Evolutionary conservation across 2,113 vertebrate genomes (phyloP).

Genomic region (Collichthys lucidus): DNA sequence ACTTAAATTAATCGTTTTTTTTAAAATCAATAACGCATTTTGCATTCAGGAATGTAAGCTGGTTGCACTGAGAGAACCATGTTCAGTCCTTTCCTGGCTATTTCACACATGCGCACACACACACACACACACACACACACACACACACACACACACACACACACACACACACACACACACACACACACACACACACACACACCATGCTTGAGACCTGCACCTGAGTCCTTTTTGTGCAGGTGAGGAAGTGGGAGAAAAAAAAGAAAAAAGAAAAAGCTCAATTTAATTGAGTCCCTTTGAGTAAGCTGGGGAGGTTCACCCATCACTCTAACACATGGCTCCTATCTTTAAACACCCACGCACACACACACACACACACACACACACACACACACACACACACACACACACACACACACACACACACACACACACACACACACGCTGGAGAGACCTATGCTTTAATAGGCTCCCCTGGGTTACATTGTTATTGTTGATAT

Average conservation of each 20-base stretch:
- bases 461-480: slow-evolving; percentile 78
- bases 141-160: background rate
- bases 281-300: slow-evolving; percentile 72
- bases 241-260: slow-evolving; percentile 7
- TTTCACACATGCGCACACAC: background rate
- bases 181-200: slow-evolving; percentile 13
- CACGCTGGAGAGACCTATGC: slow-evolving; percentile 29
- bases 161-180: background rate
- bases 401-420: slow-evolving; percentile 16
- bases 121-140: background rate
- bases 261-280: slow-evolving; percentile 21
- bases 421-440: slow-evolving; percentile 16
- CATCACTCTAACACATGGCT: slow-evolving; percentile 61
- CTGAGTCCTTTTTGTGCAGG: slow-evolving; percentile 39
- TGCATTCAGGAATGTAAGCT: slow-evolving; percentile 1
- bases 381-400: background rate
- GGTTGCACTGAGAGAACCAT: background rate
- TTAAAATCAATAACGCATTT: slow-evolving; percentile 5
- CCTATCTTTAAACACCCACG: slow-evolving; percentile 65
- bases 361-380: slow-evolving; percentile 15
- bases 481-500: slow-evolving; percentile 67
- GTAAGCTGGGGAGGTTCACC: slow-evolving; percentile 54
- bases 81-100: background rate
- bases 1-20: slow-evolving; percentile 9
- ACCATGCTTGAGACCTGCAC: slow-evolving; percentile 36